These are phyloP conservation scores for Hycleus cichorii DNA, from an alignment of 1,140 invertebrate species.

Conservation along the genomic window DNA sequence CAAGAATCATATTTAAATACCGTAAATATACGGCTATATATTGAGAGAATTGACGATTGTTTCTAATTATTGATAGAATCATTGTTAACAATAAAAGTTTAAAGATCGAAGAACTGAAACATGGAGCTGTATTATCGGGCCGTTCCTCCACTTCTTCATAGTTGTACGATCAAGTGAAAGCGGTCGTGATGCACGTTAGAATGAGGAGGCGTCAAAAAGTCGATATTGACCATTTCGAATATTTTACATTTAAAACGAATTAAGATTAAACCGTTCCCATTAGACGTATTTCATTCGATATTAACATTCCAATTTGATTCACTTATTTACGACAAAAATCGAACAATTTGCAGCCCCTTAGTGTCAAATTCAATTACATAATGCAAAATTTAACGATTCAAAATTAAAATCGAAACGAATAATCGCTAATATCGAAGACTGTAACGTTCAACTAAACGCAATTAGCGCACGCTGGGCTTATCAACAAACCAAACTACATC, in stretches of 20 bases:
- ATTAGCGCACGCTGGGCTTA: conserved; percentile 22
- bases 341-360: too few relatives aligned
- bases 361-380: too few relatives aligned
- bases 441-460: not conserved
- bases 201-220: conserved; percentile 14
- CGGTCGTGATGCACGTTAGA: conserved; percentile 12
- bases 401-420: too few relatives aligned
- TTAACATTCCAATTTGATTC: conserved; percentile 8
- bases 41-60: too few relatives aligned
- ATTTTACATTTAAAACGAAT: conserved; percentile 17
- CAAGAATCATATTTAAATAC: too few relatives aligned
- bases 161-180: conserved; percentile 4
- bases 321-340: too few relatives aligned
- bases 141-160: too few relatives aligned
- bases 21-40: too few relatives aligned
- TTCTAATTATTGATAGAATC: too few relatives aligned
- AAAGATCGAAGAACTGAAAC: too few relatives aligned
- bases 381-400: too few relatives aligned
- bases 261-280: conserved; percentile 6
- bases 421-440: not conserved
- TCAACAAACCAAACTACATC: not conserved
- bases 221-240: conserved; percentile 6
- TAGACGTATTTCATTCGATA: conserved; percentile 6
- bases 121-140: not conserved
- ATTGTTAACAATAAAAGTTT: too few relatives aligned